Evolutionary conservation across 2,797 vertebrate genomes (phyloP).

Genomic region (Margarornis squamiger): DNA sequence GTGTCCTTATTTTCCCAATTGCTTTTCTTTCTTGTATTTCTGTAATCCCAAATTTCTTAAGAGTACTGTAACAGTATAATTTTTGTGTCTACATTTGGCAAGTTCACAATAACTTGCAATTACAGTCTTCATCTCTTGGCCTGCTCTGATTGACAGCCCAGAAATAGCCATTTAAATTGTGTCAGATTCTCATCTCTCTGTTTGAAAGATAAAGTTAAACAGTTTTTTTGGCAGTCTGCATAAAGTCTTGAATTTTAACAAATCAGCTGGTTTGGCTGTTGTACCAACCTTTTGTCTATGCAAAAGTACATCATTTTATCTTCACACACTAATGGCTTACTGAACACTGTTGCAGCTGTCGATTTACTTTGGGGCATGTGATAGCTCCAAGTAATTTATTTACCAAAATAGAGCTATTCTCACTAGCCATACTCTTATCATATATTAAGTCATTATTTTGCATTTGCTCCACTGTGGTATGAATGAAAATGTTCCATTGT

Average conservation of each 20-base stretch:
- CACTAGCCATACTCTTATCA: background rate
- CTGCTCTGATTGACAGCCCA: constrained; percentile 72
- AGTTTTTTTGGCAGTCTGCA: constrained; percentile 33
- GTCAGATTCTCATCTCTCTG: constrained; percentile 65
- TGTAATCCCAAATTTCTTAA: constrained; percentile 34
- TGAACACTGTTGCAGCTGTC: constrained; percentile 37
- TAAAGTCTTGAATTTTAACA: constrained; percentile 8
- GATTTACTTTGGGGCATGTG: constrained; percentile 26
- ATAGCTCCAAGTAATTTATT: constrained; percentile 61
- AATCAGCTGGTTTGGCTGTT: constrained; percentile 12
- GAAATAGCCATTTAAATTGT: constrained; percentile 72
- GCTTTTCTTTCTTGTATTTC: background rate
- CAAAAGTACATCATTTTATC: constrained; percentile 54
- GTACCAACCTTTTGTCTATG: constrained; percentile 45
- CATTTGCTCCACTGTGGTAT: background rate
- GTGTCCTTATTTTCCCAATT: constrained; percentile 46
- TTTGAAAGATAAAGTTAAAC: constrained; percentile 61
- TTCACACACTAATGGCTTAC: constrained; percentile 49
- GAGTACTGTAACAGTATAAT: constrained; percentile 36
- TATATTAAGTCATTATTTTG: constrained; percentile 48
- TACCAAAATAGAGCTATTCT: constrained; percentile 35
- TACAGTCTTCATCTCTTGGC: constrained; percentile 55
- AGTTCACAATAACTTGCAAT: constrained; percentile 56
- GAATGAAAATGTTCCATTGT: constrained; percentile 40
- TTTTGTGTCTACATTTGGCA: constrained; percentile 50